Percentiles rank a stretch among this genome's conserved stretches.
These are phyloP conservation scores for Phthorimaea operculella DNA, from an alignment of 1,140 invertebrate genomes.

Conservation along the genomic window DNA sequence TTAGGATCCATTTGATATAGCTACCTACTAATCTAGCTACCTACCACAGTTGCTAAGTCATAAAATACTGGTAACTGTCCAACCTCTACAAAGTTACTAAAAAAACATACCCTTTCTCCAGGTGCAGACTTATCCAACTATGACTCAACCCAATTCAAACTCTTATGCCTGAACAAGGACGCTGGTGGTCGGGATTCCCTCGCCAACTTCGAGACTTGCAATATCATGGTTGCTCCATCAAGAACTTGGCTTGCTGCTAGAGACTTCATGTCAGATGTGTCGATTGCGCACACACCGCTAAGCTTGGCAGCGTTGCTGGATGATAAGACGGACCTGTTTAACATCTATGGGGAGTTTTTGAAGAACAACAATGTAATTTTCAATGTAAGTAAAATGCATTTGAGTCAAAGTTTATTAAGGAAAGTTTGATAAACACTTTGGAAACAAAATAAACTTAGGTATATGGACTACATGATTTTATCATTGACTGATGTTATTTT, in stretches of 20 bases:
- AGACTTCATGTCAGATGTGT: constrained; percentile 52
- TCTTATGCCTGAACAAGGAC: constrained; percentile 51
- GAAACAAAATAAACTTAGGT: no score
- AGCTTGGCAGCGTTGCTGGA: constrained; percentile 47
- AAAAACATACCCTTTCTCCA: constrained; percentile 19
- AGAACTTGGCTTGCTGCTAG: constrained; percentile 54
- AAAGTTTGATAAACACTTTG: no score
- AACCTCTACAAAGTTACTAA: no score
- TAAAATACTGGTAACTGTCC: no score
- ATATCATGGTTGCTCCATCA: constrained; percentile 47
- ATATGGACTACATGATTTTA: no score
- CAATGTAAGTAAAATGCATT: constrained; percentile 38
- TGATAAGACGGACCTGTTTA: constrained; percentile 44
- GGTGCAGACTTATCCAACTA: constrained; percentile 44
- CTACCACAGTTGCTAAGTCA: no score
- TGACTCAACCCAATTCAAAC: constrained; percentile 40
- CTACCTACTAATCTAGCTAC: no score
- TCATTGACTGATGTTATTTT: constrained; percentile 3
- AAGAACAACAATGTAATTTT: constrained; percentile 64
- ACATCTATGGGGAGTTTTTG: constrained; percentile 61
- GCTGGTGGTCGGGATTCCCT: constrained; percentile 38
- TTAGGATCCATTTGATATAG: no score
- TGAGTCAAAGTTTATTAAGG: neutral
- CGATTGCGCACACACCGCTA: constrained; percentile 56
- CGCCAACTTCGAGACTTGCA: constrained; percentile 38